Conservation (phyloP, 92 coral and sea anemone genomes). For the Palythoa grandiflora region DNA sequence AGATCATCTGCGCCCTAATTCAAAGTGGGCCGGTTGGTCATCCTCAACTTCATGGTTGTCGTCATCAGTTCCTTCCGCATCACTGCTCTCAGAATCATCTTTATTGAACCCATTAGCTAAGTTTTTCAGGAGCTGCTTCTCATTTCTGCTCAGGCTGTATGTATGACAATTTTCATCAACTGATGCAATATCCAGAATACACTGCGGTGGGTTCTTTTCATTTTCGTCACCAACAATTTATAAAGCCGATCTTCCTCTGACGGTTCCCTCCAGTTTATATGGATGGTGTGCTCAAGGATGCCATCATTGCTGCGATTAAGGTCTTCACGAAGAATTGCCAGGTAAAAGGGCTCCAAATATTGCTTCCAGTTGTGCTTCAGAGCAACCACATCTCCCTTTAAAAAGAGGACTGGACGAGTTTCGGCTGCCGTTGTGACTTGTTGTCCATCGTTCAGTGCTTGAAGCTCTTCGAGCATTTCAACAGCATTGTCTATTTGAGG, state of each 20-base stretch:
- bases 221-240: conserved; percentile 30
- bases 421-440: background rate
- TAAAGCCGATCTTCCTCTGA: conserved; percentile 44
- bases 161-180: background rate
- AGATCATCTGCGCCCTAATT: conserved; percentile 2
- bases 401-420: conserved; percentile 46
- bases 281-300: conserved; percentile 17
- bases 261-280: conserved; percentile 39
- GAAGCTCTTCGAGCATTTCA: conserved; percentile 46
- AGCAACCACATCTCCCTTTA: conserved; percentile 56
- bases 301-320: conserved; percentile 20
- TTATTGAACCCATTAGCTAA: background rate
- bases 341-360: conserved; percentile 7
- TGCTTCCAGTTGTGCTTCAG: conserved; percentile 50
- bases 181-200: conserved; percentile 29
- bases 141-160: background rate
- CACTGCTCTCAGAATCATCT: background rate
- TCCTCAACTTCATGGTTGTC: background rate
- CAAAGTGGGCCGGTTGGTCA: background rate
- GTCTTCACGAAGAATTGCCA: conserved; percentile 22
- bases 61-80: background rate
- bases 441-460: conserved; percentile 34
- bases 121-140: background rate
- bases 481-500: background rate
- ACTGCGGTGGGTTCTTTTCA: conserved; percentile 34